Evolutionary conservation across 2,113 vertebrate species (phyloP), one percentile per base, ranked within the genome.

Genomic region (Trematomus loennbergii): DNA sequence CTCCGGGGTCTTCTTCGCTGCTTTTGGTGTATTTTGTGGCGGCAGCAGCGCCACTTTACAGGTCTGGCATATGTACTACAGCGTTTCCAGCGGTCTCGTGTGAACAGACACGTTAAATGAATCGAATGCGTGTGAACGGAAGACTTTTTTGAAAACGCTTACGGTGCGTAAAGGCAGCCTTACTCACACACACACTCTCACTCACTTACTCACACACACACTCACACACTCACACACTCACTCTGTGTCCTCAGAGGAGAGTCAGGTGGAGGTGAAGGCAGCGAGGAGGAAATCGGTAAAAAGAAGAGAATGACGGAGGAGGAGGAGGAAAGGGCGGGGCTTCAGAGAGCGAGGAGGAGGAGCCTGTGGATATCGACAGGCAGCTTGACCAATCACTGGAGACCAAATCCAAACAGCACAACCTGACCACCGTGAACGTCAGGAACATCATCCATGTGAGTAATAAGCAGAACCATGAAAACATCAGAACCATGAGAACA

Each of bases 391-490:
- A 96, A 4, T 96, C 96, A 12, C 87, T 99, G 57, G 98, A 99
- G 80, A 96, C 95, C 0, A 97, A 97, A 43, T 98, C 98, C 16
- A 97, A 96, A 9, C 98, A 99, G 18, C 98, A 98, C 91, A 99
- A 98, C 78, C 92, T 99, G 85, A 99, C 98, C 0, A 96, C 96
- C 0, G 96, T 97, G 78, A 99, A 99, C 0, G 98, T 99, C n/a
- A 90, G 96, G 1, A 99, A 97, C 92, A 99, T 99, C 85, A 94
- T 99, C n/a, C 98, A 99, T 0, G 98, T 99, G 89, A 96, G 90
- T 88, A 4, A 8, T 8, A 5, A 49, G 50, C 63, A 65, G 45
- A 63, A 12, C 36, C 5, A 5, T 36, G 3, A 5, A 13, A 50
- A 13, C 45, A 12, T 10, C 45, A 46, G 45, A 46, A 46, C 10